Percentiles rank a stretch among this genome's conserved stretches.
Evolutionary conservation across 2,797 vertebrate species (phyloP).

Genomic region (Cygnus olor): DNA sequence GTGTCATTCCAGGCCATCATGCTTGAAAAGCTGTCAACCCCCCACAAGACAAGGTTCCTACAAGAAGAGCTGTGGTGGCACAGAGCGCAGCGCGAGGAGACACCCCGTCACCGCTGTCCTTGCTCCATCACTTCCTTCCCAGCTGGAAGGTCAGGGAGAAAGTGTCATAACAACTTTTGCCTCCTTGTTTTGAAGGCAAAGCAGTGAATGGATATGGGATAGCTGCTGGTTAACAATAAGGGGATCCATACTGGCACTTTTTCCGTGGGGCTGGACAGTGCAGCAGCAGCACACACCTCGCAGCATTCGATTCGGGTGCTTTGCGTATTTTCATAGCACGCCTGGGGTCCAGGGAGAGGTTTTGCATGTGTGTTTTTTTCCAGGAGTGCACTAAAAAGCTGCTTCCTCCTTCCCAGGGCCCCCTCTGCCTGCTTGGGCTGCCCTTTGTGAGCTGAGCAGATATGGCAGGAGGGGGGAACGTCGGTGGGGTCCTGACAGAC

Average conservation of each 20-base stretch:
- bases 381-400: not conserved
- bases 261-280: not conserved
- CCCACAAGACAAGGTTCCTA: not conserved
- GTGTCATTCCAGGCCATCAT: not conserved
- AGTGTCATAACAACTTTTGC: no score
- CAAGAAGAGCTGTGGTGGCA: not conserved
- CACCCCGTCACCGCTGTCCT: no score
- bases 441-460: conserved; percentile 17
- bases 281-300: no score
- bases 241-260: no score
- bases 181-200: not conserved
- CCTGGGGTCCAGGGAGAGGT: not conserved
- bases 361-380: not conserved
- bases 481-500: not conserved
- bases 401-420: not conserved
- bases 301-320: no score
- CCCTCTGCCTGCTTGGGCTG: accelerated
- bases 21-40: not conserved
- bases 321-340: no score
- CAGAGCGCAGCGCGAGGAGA: no score
- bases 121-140: not conserved
- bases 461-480: not conserved
- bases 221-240: not conserved
- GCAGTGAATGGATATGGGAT: not conserved
- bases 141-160: not conserved